Evolutionary conservation across 2,888 invertebrate species (phyloP).

Genomic region (Noctuana brunneofusca): DNA sequence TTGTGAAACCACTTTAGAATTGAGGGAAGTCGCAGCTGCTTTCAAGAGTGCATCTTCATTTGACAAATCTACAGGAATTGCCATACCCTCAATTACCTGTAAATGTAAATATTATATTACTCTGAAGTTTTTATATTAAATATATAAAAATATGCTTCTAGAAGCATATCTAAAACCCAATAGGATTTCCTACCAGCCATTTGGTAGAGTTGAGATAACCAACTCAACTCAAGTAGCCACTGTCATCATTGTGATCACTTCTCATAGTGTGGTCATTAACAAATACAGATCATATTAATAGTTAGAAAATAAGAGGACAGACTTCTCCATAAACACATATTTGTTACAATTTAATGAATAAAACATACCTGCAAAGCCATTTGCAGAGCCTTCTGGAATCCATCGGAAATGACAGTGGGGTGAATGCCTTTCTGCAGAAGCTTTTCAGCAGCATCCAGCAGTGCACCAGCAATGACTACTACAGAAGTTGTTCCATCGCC

Average conservation of each 20-base stretch:
- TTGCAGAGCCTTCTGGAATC: slow-evolving; percentile 94
- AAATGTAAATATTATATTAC: too few relatives aligned
- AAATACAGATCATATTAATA: too few relatives aligned
- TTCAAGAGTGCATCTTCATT: slow-evolving; percentile 95
- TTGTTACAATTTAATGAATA: not conserved
- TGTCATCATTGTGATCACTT: too few relatives aligned
- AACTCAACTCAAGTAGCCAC: too few relatives aligned
- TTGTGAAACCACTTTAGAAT: slow-evolving; percentile 99
- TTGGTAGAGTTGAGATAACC: too few relatives aligned
- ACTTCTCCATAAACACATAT: too few relatives aligned
- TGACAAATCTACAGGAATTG: slow-evolving; percentile 91
- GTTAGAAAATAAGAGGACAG: too few relatives aligned
- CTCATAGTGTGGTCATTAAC: too few relatives aligned
- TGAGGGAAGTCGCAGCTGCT: slow-evolving; percentile 98
- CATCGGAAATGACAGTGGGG: slow-evolving; percentile 98
- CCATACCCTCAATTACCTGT: slow-evolving; percentile 91
- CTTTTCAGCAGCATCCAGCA: slow-evolving; percentile 97
- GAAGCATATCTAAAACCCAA: too few relatives aligned
- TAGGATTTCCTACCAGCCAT: too few relatives aligned
- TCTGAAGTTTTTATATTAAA: too few relatives aligned
- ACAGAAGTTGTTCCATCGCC: slow-evolving; percentile 99
- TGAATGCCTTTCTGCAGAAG: slow-evolving; percentile 97
- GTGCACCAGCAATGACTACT: slow-evolving; percentile 97
- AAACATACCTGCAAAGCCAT: slow-evolving; percentile 85
- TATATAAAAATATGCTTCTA: too few relatives aligned